phyloP scores from a whole-genome alignment of 2,888 invertebrate genomes.

The Eubasilissa splendida region DNA sequence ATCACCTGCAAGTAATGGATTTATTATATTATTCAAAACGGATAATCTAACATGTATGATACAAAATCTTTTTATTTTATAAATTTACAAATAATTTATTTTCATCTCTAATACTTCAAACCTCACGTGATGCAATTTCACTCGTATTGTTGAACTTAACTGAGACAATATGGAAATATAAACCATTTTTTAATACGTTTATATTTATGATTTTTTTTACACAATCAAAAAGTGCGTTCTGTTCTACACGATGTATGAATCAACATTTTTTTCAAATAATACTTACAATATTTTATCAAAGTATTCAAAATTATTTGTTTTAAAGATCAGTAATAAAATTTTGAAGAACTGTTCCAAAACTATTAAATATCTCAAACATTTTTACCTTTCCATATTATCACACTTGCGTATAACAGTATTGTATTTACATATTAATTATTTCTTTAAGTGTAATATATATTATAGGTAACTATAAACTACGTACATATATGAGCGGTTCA shows the following conservation, averaged over 20 bases:
- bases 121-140: not conserved
- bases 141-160: no score
- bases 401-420: conserved; percentile 3
- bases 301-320: no score
- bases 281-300: no score
- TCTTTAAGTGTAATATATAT: not conserved
- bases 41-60: conserved; percentile 29
- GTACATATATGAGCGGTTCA: not conserved
- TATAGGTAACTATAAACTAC: not conserved
- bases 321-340: not conserved
- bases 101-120: not conserved
- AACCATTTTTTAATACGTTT: no score
- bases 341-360: not conserved
- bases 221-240: no score
- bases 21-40: not conserved
- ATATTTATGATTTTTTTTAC: no score
- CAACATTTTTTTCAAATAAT: no score
- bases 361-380: not conserved
- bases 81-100: conserved; percentile 21
- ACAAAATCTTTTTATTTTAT: conserved; percentile 26
- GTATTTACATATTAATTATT: conserved; percentile 5
- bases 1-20: not conserved
- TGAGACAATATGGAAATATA: no score
- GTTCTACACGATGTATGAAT: no score
- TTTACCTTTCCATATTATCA: not conserved